Base-by-base conservation (phyloP, 2,888 invertebrate species). In the Brenthis hecate region DNA sequence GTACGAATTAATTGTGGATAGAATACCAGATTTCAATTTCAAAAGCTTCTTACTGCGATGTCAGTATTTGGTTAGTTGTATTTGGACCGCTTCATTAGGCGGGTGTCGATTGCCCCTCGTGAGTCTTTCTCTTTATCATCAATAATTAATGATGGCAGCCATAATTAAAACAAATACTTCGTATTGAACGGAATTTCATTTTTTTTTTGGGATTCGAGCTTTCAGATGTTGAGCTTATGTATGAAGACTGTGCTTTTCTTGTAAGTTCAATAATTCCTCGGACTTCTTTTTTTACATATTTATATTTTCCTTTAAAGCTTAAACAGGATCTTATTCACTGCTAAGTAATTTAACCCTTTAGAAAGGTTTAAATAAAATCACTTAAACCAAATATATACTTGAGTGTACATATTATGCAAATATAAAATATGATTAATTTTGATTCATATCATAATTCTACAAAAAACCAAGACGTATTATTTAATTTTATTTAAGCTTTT, bases 21-120 rank as follows among this genome's bases (percentile, higher is more conserved):
- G 69, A 71, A 68, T 58, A 70, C 58, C 55, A 57, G 68, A 74
- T 83, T 79, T 78, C 74, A 81, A 81, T 84, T 82, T 81, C 69
- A 79, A 82, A 80, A 74, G 51, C 70, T 73, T 75, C 75, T 76
- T 76, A 68, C 56, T 54, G 60, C 57, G 51, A 11, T 56, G 28
- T 57, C 69, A 69, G 78, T 80, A 81, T 83, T 81, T 80, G 82
- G 82, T 70, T 71, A 73, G 80, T 77, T 80, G 81, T 75, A 82
- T 80, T 79, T 74, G 77, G 80, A 82, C 82, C 77, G 73, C 84
- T 84, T 87, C 81, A 86, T 87, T 87, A 87, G 81, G 63, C 75
- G 82, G 84, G 87, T 87, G 87, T 88, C 85, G 85, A 88, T 87
- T 88, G 84, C 78, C 56, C 73, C 74, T 74, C 77, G 74, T 81